Evolutionary conservation across 2,797 vertebrate genomes (phyloP), one percentile per base, ranked within the genome.

Genomic region (Perdix hodgsoniae): DNA sequence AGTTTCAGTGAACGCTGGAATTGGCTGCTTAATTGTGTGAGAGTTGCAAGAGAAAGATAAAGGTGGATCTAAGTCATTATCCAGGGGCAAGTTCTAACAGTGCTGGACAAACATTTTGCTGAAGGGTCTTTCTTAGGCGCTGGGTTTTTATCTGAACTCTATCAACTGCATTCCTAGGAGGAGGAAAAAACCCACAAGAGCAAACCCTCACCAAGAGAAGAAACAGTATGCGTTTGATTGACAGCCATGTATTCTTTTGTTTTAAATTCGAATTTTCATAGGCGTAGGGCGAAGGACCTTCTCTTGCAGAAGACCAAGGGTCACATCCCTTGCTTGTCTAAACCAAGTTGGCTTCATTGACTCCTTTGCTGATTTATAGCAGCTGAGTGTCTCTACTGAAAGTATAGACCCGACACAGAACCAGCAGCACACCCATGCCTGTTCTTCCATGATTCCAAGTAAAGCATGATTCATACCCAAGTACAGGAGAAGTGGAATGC

Each of bases 31-130:
- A 59, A 81, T 90, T 77, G 79, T 10, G 0, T 86, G 87, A 83
- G 93, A 92, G 87, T 8, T 81, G 82, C 12, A 76, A 82, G 84
- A 80, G 86, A 89, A 52, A 44, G 73, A 37, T 78, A 79, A 74
- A 95, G 69, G 77, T 93, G 86, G 74, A 84, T 90, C 67, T 37
- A 70, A 71, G 40, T 88, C 80, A 89, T 94, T 65, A 95, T 95
- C 78, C 84, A 88, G 64, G 65, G 91, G 73, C 95, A 95, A 94
- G 91, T 96, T 94, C 88, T 72, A 89, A 96, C 94, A 93, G 45
- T 60, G 81, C 61, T 6, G 72, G 94, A 96, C 94, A 96, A 96
- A 95, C 70, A 75, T 94, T 96, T 94, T 94, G 93, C 91, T 95
- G 93, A 92, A 95, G 93, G 94, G 95, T 93, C 92, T 93, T 95